phyloP scores from a whole-genome alignment of 2,113 vertebrate species.

The Nycticebus coucang region DNA sequence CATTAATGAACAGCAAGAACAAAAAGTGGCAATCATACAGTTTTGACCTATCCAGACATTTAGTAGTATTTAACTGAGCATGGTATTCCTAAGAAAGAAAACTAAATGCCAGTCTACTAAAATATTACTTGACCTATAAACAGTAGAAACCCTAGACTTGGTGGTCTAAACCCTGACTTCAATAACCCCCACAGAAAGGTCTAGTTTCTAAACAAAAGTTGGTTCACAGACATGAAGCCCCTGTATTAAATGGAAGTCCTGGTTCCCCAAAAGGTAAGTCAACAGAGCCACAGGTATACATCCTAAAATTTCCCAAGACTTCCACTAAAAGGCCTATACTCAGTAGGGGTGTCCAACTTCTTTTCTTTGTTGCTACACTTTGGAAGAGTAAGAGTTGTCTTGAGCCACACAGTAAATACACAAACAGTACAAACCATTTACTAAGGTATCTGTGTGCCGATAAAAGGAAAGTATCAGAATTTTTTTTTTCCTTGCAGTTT shows the following conservation, averaged over 20 bases:
- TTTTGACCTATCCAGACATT: background rate
- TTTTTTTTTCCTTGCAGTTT: background rate
- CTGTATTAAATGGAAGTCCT: background rate
- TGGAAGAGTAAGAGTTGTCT: no score
- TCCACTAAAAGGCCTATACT: background rate
- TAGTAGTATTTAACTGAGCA: background rate
- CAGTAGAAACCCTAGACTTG: background rate
- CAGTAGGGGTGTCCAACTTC: no score
- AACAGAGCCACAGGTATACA: background rate
- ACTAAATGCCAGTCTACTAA: constrained; percentile 41
- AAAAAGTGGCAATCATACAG: constrained; percentile 20
- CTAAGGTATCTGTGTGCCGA: background rate
- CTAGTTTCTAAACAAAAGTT: background rate
- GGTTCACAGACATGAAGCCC: constrained; percentile 22
- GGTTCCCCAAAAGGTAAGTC: background rate
- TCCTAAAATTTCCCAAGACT: constrained; percentile 24
- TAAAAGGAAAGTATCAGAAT: background rate
- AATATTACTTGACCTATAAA: constrained; percentile 38
- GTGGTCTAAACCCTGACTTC: background rate
- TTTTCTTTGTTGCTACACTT: no score
- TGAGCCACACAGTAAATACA: no score
- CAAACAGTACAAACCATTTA: background rate
- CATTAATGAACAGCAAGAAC: background rate
- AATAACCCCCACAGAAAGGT: background rate
- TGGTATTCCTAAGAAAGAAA: constrained; percentile 41